Evolutionary conservation across 2,797 vertebrate species (phyloP), one percentile per base, ranked within the genome.

Genomic region (Vireo griseus): DNA sequence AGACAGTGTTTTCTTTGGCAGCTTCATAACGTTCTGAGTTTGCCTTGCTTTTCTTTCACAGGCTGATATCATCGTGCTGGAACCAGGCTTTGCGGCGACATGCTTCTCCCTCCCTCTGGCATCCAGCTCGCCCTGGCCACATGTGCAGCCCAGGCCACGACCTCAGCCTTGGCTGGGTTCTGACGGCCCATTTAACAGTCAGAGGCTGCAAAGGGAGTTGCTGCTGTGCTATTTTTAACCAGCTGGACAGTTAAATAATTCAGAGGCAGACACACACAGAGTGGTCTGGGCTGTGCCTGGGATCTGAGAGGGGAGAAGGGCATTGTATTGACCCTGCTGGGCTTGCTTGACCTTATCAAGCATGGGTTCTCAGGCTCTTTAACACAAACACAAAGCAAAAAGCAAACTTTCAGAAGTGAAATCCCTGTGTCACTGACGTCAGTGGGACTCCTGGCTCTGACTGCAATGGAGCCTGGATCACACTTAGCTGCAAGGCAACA

Each of bases 1-100:
- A 96, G 91, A 86, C 80, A 92, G 86, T 94, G 96, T 95, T 97
- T 97, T 96, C 96, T 93, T 96, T 95, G 94, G 93, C 95, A 97
- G 95, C 81, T 76, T 81, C 75, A 48, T 65, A 82, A 55, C 16
- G 93, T 78, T 95, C 94, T 37, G 91, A 90, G 92, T 78, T 94
- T 82, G 86, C 91, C 68, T 92, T 61, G 85, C 91, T 55, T 95
- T 90, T 89, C 90, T 94, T 78, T 93, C 22, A 2, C 86, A 63
- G 92, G 88, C 86, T 96, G 94, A 95, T 95, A 91, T 90, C 95
- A 95, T 77, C 40, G 3, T 18, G 83, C 86, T 95, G 89, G 94
- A 96, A 86, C 39, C 44, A 18, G 82, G 69, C 37, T 96, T 45
- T 48, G 91, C 0, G 4, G 89, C 0, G 20, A 89, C 91, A 68